phyloP scores from a whole-genome alignment of 2,888 invertebrate species.

The Euproctis similis region DNA sequence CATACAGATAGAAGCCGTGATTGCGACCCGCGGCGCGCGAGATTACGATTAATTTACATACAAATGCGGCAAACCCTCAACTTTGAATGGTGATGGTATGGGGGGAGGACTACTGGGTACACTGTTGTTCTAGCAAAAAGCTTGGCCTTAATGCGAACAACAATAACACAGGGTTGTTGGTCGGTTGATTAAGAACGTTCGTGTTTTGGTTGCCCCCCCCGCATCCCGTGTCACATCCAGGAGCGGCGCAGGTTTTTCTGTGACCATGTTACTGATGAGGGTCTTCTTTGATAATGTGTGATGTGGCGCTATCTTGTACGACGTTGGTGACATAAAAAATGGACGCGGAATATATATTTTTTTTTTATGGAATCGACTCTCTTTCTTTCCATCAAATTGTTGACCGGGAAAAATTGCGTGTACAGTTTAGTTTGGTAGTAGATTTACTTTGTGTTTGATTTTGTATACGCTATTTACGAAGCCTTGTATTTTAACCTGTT shows the following conservation, averaged over 20 bases:
- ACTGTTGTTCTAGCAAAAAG: conserved; percentile 69
- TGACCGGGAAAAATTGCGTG: no score
- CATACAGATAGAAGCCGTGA: conserved; percentile 44
- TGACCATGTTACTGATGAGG: conserved; percentile 15
- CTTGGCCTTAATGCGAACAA: conserved; percentile 58
- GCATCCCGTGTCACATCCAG: conserved; percentile 50
- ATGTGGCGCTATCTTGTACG: no score
- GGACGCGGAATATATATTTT: no score
- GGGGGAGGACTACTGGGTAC: conserved; percentile 39
- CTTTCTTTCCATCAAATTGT: no score
- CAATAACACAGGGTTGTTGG: conserved; percentile 40
- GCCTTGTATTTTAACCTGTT: no score
- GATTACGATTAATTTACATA: conserved; percentile 71
- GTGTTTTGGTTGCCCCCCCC: conserved; percentile 28
- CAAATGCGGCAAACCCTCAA: conserved; percentile 57
- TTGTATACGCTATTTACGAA: no score
- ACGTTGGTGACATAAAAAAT: no score
- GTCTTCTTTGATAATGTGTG: background rate
- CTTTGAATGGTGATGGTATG: conserved; percentile 69
- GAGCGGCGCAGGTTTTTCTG: conserved; percentile 31
- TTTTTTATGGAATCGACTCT: no score
- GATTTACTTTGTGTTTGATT: no score
- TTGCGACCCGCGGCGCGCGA: conserved; percentile 48
- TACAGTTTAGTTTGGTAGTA: no score
- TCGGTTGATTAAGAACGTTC: conserved; percentile 51